A percentile compares a stretch with the other conserved stretches of the same genome.
Conservation (phyloP, 2,797 vertebrate species). For the Triplophysa bombifrons region DNA sequence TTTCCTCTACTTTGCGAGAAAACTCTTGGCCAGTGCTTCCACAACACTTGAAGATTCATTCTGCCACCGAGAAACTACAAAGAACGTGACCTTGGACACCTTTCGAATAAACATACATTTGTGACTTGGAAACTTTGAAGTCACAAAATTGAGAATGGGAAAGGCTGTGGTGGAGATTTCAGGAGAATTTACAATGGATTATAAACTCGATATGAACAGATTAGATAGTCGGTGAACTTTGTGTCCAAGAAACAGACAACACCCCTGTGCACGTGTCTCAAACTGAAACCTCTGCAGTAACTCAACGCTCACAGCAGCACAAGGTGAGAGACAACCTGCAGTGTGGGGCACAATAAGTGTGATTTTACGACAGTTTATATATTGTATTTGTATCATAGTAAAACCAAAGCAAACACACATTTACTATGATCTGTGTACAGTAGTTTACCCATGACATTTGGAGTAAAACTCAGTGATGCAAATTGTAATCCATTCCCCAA, state of each 20-base stretch:
- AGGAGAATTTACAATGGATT: background rate
- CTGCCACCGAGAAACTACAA: background rate
- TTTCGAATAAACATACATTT: background rate
- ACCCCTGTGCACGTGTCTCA: slow-evolving; percentile 6
- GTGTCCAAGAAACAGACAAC: slow-evolving; percentile 26
- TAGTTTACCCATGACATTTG: no score
- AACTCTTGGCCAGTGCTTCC: slow-evolving; percentile 5
- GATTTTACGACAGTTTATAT: no score
- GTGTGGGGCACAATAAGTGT: background rate
- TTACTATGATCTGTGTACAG: no score
- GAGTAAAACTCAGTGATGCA: no score
- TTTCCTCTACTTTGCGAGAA: slow-evolving; percentile 24
- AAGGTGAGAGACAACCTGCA: slow-evolving; percentile 24
- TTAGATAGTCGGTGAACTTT: slow-evolving; percentile 38
- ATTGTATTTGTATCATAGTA: no score
- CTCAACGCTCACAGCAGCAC: slow-evolving; percentile 35
- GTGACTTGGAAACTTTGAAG: background rate
- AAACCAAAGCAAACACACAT: no score
- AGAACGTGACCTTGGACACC: slow-evolving; percentile 27
- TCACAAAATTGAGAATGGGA: background rate
- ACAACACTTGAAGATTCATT: slow-evolving; percentile 34
- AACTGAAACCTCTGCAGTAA: slow-evolving; percentile 39
- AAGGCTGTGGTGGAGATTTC: background rate
- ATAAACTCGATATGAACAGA: slow-evolving; percentile 23
- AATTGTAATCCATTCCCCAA: no score